Percentiles rank a stretch among this genome's conserved stretches.
Conservation (phyloP, 1,140 invertebrate genomes). For the Agrypnia vestita region DNA sequence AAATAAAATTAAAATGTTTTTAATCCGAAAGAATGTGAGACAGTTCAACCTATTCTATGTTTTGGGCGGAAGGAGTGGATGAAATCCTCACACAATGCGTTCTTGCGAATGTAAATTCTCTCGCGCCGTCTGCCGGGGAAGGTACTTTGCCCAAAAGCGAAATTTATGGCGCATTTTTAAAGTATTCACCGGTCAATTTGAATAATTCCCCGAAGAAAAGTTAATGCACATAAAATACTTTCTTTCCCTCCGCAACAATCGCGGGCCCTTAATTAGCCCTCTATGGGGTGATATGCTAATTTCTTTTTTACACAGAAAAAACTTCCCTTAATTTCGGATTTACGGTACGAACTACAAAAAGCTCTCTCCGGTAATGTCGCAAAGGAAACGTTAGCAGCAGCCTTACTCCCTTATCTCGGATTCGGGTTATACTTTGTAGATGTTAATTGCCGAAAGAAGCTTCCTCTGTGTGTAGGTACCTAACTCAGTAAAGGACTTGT, state of each 20-base stretch:
- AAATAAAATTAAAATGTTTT: too few relatives aligned
- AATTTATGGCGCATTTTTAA: conserved; percentile 44
- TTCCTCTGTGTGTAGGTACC: neutral
- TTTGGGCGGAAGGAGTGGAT: neutral
- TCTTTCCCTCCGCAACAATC: conserved; percentile 56
- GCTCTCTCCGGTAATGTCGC: conserved; percentile 36
- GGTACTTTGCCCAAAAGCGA: conserved; percentile 6
- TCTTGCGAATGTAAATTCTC: conserved; percentile 10
- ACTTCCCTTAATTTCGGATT: conserved; percentile 60
- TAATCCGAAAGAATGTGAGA: too few relatives aligned
- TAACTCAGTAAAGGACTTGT: too few relatives aligned
- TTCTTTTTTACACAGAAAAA: conserved; percentile 56
- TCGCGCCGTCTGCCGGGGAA: neutral
- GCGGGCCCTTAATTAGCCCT: conserved; percentile 59
- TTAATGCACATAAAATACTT: conserved; percentile 61
- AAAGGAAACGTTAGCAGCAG: conserved; percentile 35
- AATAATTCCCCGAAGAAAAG: conserved; percentile 60
- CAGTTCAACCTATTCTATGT: too few relatives aligned
- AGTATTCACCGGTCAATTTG: conserved; percentile 54
- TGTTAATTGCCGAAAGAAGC: conserved; percentile 61
- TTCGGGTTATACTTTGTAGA: conserved; percentile 57
- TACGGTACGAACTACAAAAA: conserved; percentile 54
- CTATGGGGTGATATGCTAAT: conserved; percentile 61
- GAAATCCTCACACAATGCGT: conserved; percentile 19
- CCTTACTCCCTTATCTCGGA: conserved; percentile 55